Base-by-base conservation (phyloP, 2,113 vertebrate genomes). In the Eulacestoma nigropectus region DNA sequence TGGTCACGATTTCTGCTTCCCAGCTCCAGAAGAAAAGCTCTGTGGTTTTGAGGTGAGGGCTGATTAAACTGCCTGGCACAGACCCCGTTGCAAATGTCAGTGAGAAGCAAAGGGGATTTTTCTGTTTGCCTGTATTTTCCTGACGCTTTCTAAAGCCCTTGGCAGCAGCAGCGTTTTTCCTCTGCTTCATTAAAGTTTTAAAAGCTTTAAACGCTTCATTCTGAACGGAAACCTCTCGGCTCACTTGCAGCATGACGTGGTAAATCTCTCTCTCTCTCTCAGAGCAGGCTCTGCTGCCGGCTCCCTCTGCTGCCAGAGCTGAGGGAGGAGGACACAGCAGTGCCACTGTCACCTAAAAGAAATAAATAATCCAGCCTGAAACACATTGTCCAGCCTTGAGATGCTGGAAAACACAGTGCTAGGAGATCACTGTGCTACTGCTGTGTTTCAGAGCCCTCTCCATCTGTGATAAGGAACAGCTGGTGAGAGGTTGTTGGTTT, bases 141-240 rank as follows among this genome's bases (percentile, higher is more conserved):
- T 74, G 83, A 72, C 0, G 1, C 30, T 81, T 90, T 86, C 63
- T 42, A 39, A 89, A 92, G 89, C 93, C 3, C 0, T 87, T 96
- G 95, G 86, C 94, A 91, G 89, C 60, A 60, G 62, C 1, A 16
- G 80, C 91, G 89, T 72, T 95, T 82, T 84, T 52, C 60, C 83
- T 37, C 69, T 52, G 84, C 93, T 95, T 93, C 91, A 91, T 96
- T 95, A 95, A 95, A 91, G 73, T 90, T 94, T 87, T 63, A 95
- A 70, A 84, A 55, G 89, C 91, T 95, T 89, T 89, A 95, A 96
- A 92, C 64, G 86, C 84, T 72, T 81, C 56, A 0, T 92, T 92
- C 77, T 84, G 83, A 87, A 92, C 89, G 84, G 94, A 95, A 84
- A 92, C 68, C 94, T 93, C 94, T 84, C 1, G 6, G 68, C 86